Evolutionary conservation across 2,113 vertebrate genomes (phyloP).

Genomic region (Herpailurus yagouaroundi): DNA sequence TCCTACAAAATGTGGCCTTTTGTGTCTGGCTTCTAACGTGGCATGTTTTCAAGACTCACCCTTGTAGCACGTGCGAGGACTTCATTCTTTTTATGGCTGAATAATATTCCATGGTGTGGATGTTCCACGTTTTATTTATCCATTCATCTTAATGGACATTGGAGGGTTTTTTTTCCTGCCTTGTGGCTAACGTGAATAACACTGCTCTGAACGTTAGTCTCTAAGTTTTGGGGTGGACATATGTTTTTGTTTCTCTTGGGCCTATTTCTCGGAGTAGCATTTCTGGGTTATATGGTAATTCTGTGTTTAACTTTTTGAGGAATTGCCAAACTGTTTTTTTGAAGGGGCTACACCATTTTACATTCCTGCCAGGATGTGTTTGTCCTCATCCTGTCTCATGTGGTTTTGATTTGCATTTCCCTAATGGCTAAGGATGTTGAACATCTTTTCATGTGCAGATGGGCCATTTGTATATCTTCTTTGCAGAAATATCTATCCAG

Average conservation of each 20-base stretch:
- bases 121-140: background rate
- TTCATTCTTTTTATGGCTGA: background rate
- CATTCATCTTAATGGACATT: background rate
- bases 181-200: background rate
- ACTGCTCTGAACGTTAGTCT: background rate
- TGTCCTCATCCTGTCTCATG: background rate
- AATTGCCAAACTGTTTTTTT: background rate
- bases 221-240: background rate
- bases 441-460: background rate
- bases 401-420: constrained; percentile 14
- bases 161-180: background rate
- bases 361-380: background rate
- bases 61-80: rapidly evolving
- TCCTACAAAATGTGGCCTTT: background rate
- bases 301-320: background rate
- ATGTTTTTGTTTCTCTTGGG: background rate
- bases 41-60: background rate
- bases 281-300: background rate
- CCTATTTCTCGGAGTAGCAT: background rate
- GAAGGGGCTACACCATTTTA: background rate
- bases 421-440: background rate
- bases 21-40: background rate
- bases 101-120: background rate
- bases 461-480: constrained; percentile 10
- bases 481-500: background rate